phyloP scores from a whole-genome alignment of 1,140 invertebrate species.

The Dinoponera quadriceps region DNA sequence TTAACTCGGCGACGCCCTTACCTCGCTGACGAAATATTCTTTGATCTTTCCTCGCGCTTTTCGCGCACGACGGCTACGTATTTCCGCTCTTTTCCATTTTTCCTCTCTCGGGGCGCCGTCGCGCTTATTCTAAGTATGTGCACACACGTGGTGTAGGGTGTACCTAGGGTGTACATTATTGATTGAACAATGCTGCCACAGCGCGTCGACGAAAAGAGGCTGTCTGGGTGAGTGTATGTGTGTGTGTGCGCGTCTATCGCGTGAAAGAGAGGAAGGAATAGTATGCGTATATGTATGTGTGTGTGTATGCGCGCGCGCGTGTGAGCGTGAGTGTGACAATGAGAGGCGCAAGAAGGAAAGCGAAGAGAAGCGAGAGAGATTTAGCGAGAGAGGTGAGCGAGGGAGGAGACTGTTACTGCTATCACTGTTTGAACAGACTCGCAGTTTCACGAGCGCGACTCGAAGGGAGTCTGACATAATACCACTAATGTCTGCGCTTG shows the following conservation, averaged over 20 bases:
- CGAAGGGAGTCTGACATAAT: slow-evolving; percentile 79
- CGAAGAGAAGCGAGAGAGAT: slow-evolving; percentile 31
- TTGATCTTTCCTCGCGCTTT: slow-evolving; percentile 74
- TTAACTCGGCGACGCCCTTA: slow-evolving; percentile 70
- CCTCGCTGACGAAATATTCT: slow-evolving; percentile 68
- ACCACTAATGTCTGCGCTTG: slow-evolving; percentile 79
- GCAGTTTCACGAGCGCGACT: slow-evolving; percentile 81
- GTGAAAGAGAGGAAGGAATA: slow-evolving; percentile 40
- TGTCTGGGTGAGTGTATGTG: background rate
- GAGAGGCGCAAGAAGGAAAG: slow-evolving; percentile 6
- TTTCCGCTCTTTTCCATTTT: slow-evolving; percentile 58
- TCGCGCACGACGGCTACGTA: slow-evolving; percentile 47
- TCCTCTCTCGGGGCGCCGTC: slow-evolving; percentile 15
- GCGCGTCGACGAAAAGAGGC: slow-evolving; percentile 66
- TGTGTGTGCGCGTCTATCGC: slow-evolving; percentile 34
- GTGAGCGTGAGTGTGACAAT: too few species aligned
- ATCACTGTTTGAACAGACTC: slow-evolving; percentile 85
- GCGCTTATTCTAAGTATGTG: slow-evolving; percentile 67
- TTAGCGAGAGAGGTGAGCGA: slow-evolving; percentile 58
- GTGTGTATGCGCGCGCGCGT: background rate
- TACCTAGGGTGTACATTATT: slow-evolving; percentile 75
- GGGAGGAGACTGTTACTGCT: slow-evolving; percentile 81
- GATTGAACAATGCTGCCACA: slow-evolving; percentile 75
- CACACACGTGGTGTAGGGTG: slow-evolving; percentile 56
- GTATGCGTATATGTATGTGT: background rate